A percentile compares a stretch with the other conserved stretches of the same genome.
These are phyloP conservation scores for Terrapene triunguis DNA, from an alignment of 2,113 vertebrate genomes.

Conservation along the genomic window DNA sequence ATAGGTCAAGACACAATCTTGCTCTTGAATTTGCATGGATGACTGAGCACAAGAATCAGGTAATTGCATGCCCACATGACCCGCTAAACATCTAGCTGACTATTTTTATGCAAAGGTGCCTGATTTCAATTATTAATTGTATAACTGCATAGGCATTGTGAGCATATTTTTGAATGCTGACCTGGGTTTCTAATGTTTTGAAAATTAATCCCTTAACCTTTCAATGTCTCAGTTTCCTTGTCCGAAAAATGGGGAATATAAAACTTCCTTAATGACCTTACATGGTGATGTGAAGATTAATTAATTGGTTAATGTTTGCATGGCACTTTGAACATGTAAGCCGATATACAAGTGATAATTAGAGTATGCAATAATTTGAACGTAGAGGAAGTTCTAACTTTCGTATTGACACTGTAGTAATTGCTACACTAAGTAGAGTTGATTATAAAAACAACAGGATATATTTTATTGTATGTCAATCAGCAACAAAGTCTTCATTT, in stretches of 20 bases:
- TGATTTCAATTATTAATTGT: background rate
- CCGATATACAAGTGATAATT: background rate
- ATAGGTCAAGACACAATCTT: background rate
- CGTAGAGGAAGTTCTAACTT: background rate
- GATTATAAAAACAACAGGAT: background rate
- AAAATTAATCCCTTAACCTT: background rate
- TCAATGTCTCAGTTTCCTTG: background rate
- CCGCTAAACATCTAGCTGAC: background rate
- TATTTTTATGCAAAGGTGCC: background rate
- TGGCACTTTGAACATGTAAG: conserved; percentile 3
- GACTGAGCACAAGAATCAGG: background rate
- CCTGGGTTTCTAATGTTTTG: background rate
- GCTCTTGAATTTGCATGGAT: background rate
- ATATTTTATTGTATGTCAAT: background rate
- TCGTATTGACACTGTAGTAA: background rate
- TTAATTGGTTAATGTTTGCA: background rate
- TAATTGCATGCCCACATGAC: background rate
- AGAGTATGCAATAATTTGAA: background rate
- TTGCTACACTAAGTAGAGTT: background rate
- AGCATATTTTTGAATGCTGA: background rate
- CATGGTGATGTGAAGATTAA: background rate
- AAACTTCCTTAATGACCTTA: background rate
- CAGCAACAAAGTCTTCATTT: background rate
- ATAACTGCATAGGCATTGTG: background rate
- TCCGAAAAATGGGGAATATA: conserved; percentile 7